Evolutionary conservation across 2,888 invertebrate genomes (phyloP).

Genomic region (Lasioglossum pauxillum): DNA sequence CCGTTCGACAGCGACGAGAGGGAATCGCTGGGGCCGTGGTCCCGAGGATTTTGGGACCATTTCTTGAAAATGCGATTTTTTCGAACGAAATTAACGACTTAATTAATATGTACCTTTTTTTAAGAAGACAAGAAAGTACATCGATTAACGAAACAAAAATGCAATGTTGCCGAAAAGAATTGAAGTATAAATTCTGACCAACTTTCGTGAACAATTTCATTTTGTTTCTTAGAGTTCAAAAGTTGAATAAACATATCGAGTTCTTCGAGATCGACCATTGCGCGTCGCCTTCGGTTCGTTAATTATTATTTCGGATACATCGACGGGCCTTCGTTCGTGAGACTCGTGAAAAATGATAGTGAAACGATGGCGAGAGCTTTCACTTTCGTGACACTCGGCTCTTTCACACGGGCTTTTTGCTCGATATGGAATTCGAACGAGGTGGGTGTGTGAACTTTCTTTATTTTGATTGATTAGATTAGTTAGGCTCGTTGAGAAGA

Average conservation of each 20-base stretch:
- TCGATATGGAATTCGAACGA: constrained; percentile 36
- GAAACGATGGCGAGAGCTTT: constrained; percentile 43
- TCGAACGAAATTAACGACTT: too few relatives aligned
- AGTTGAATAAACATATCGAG: too few relatives aligned
- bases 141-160: too few relatives aligned
- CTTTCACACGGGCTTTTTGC: constrained; percentile 18
- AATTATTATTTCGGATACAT: constrained; percentile 9
- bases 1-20: not conserved
- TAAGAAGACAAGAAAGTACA: too few relatives aligned
- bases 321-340: not conserved
- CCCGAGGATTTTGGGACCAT: not conserved
- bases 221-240: too few relatives aligned
- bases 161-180: too few relatives aligned
- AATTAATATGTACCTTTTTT: too few relatives aligned
- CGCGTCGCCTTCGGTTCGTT: not conserved
- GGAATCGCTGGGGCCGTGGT: not conserved
- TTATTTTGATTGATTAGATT: not conserved
- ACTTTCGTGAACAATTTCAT: too few relatives aligned
- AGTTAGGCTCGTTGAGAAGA: not conserved
- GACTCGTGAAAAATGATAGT: constrained; percentile 34
- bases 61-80: not conserved
- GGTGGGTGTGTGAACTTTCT: constrained; percentile 13
- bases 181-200: too few relatives aligned
- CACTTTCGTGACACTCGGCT: constrained; percentile 40
- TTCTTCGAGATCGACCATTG: too few relatives aligned